phyloP scores from a whole-genome alignment of 2,797 vertebrate genomes.

The Typhlichthys subterraneus region DNA sequence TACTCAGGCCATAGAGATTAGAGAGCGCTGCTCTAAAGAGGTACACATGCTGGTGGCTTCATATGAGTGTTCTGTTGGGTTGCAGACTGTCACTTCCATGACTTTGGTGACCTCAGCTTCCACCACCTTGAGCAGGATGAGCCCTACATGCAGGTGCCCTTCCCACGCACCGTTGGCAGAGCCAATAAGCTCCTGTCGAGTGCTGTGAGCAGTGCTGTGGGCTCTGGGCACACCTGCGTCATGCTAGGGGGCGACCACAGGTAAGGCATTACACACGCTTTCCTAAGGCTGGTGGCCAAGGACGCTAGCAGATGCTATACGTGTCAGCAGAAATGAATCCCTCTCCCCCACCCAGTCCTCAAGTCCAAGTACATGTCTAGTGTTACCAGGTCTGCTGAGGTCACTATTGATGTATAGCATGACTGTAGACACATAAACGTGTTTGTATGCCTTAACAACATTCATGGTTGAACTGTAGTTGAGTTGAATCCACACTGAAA shows the following conservation, averaged over 20 bases:
- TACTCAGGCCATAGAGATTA: not conserved
- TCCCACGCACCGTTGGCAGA: slow-evolving; percentile 89
- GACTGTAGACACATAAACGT: not conserved
- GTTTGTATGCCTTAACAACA: not conserved
- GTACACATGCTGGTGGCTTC: not conserved
- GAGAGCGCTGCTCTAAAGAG: no score
- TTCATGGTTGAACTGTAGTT: no score
- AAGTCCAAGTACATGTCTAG: no score
- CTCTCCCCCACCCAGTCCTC: no score
- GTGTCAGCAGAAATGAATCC: no score
- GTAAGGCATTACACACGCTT: slow-evolving; percentile 63
- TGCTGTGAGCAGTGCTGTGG: slow-evolving; percentile 85
- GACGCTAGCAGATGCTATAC: no score
- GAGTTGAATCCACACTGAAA: no score
- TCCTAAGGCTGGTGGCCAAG: no score
- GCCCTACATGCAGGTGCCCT: slow-evolving; percentile 85
- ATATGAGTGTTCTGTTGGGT: not conserved
- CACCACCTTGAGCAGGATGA: slow-evolving; percentile 86
- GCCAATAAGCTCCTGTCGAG: slow-evolving; percentile 87
- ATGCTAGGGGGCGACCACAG: slow-evolving; percentile 97
- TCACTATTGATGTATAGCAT: no score
- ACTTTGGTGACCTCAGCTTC: slow-evolving; percentile 93
- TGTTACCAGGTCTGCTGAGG: no score
- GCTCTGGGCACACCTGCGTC: slow-evolving; percentile 87
- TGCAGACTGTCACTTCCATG: slow-evolving; percentile 88